Evolutionary conservation across 2,797 vertebrate genomes (phyloP), one percentile per base, ranked within the genome.

Genomic region (Jordanella pulchra): DNA sequence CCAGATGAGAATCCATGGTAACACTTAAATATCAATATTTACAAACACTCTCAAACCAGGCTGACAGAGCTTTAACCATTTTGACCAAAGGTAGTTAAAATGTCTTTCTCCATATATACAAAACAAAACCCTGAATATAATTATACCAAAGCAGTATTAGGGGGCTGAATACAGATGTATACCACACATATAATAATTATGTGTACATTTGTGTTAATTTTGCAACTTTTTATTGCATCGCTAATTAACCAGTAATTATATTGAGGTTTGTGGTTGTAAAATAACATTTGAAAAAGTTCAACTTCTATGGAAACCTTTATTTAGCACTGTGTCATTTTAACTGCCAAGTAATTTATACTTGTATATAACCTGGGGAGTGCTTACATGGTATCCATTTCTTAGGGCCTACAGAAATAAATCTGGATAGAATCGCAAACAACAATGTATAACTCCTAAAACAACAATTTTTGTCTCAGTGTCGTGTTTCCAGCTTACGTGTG

Each of bases 341-440:
- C 81, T 73, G 42, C 53, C 48, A 82, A 55, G 28, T 74, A 65
- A 44, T n/a, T 74, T 81, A 72, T 54, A 76, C 15, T 67, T 73
- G 15, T 48, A 48, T 76, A 67, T 67, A 77, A 74, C 69, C 67
- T 69, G 69, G 39, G 39, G 54, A 77, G 69, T 66, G 55, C 68
- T 72, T 75, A 75, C 75, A 71, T 70, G 67, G 73, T 72, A 72
- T 35, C 71, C 66, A 71, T 82, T 89, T 79, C 60, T 83, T 54
- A 76, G 67, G 77, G 68, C 65, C 78, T 69, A 75, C 76, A 55
- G 63, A 65, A 61, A 63, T 27, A 67, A 73, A 71, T 74, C 55
- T 67, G 74, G 56, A 53, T 14, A 32, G 67, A 42, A 61, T 14
- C 47, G 15, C 7, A 45, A 58, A 1, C 58, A 45, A 35, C 60